These are phyloP conservation scores for Andrena hattorfiana DNA, from an alignment of 2,888 invertebrate species.

Conservation along the genomic window DNA sequence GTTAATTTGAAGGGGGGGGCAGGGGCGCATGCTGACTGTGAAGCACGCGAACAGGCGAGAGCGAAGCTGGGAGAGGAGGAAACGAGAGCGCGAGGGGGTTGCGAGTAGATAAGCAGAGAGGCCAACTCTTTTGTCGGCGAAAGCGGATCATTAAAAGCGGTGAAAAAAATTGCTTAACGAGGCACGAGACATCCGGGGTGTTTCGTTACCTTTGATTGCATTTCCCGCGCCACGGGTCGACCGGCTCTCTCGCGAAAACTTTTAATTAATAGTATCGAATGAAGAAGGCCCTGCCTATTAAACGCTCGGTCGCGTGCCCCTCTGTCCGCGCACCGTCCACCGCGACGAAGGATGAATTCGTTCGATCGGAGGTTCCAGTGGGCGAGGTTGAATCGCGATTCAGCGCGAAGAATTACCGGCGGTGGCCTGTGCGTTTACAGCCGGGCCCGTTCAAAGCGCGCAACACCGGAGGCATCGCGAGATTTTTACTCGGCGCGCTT, in stretches of 20 bases:
- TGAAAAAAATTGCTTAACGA: conserved; percentile 66
- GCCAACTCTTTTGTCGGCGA: conserved; percentile 38
- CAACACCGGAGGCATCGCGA: conserved; percentile 5
- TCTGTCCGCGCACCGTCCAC: neutral
- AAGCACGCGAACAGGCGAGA: neutral
- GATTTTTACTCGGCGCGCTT: conserved; percentile 31
- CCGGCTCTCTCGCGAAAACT: conserved; percentile 51
- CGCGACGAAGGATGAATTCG: neutral
- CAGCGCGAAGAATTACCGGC: neutral
- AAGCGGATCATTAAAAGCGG: conserved; percentile 57
- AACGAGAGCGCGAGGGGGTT: neutral
- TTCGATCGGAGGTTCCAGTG: neutral
- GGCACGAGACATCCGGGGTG: conserved; percentile 57
- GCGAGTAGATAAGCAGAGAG: conserved; percentile 6
- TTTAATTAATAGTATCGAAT: conserved; percentile 68
- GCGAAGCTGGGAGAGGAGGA: neutral
- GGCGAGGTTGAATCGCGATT: neutral
- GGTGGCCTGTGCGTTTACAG: conserved; percentile 5
- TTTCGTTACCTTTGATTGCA: conserved; percentile 66
- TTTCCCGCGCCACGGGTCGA: conserved; percentile 33
- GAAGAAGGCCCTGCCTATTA: conserved; percentile 23
- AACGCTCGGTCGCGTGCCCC: conserved; percentile 16
- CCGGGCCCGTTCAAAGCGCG: conserved; percentile 14
- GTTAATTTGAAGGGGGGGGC: conserved; percentile 25
- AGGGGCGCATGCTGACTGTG: neutral